A percentile compares a stretch with the other conserved stretches of the same genome.
Evolutionary conservation across 2,888 invertebrate genomes (phyloP).

Genomic region (Adineta ricciae): DNA sequence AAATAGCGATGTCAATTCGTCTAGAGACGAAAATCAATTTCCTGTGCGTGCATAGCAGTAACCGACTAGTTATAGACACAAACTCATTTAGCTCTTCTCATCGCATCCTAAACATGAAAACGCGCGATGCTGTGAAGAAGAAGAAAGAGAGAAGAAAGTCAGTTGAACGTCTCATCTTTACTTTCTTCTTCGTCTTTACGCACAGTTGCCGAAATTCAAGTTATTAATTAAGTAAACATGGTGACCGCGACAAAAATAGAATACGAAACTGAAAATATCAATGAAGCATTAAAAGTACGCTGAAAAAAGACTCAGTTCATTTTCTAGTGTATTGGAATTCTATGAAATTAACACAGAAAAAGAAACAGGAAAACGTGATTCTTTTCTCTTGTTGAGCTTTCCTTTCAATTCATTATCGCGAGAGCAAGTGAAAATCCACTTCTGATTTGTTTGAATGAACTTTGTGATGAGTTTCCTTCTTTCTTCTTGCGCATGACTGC

Average conservation of each 20-base stretch:
- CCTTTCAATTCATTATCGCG: no score
- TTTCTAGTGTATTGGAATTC: neutral
- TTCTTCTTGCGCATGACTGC: no score
- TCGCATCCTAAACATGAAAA: neutral
- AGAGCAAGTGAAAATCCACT: no score
- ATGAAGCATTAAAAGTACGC: neutral
- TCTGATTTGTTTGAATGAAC: no score
- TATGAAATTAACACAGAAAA: no score
- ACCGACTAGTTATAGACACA: neutral
- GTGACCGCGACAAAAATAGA: neutral
- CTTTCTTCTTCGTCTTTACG: neutral
- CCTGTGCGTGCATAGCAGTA: neutral
- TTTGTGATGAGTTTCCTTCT: no score
- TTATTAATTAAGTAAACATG: neutral
- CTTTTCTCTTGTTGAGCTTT: no score
- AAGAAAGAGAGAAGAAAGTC: neutral
- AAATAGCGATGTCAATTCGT: neutral
- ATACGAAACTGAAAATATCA: neutral
- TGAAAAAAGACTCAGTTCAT: no score
- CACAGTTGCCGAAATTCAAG: neutral
- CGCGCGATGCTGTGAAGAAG: neutral
- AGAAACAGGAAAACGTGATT: no score
- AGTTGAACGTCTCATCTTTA: neutral
- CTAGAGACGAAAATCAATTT: constrained; percentile 17
- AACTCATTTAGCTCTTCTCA: neutral